Percentiles rank a stretch among this genome's conserved stretches.
These are phyloP conservation scores for Pygoscelis adeliae DNA, from an alignment of 2,113 vertebrate genomes.

Conservation along the genomic window DNA sequence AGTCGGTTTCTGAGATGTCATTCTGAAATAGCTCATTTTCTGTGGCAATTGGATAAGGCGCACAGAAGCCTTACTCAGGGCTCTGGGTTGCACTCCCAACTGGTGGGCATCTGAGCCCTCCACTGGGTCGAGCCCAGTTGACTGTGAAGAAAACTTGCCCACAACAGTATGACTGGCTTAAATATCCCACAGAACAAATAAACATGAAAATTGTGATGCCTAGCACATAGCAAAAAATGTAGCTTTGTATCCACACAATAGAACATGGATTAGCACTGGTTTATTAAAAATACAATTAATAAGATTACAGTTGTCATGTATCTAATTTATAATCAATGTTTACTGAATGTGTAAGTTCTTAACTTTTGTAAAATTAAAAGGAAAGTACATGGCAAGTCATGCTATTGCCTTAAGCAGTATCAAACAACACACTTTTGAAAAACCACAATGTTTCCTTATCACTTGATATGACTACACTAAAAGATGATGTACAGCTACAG, in stretches of 20 bases:
- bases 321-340: not conserved
- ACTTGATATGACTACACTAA: not conserved
- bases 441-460: not conserved
- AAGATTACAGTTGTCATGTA: not conserved
- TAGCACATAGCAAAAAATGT: not conserved
- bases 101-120: not conserved
- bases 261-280: not conserved
- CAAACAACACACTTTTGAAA: not conserved
- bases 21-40: not conserved
- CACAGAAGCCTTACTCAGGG: not conserved
- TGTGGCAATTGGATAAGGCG: not conserved
- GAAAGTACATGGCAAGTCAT: not conserved
- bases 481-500: constrained; percentile 71
- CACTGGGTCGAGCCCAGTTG: not conserved
- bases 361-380: not conserved
- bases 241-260: not conserved
- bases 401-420: not conserved
- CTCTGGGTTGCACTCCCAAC: not conserved
- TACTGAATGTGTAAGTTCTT: not conserved
- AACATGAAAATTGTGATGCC: not conserved
- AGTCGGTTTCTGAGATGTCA: not conserved
- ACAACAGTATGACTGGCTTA: not conserved
- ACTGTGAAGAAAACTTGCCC: not conserved
- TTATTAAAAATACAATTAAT: constrained; percentile 16
- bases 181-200: not conserved